These are phyloP conservation scores for Pteronura brasiliensis DNA, from an alignment of 2,113 vertebrate genomes.

Conservation along the genomic window DNA sequence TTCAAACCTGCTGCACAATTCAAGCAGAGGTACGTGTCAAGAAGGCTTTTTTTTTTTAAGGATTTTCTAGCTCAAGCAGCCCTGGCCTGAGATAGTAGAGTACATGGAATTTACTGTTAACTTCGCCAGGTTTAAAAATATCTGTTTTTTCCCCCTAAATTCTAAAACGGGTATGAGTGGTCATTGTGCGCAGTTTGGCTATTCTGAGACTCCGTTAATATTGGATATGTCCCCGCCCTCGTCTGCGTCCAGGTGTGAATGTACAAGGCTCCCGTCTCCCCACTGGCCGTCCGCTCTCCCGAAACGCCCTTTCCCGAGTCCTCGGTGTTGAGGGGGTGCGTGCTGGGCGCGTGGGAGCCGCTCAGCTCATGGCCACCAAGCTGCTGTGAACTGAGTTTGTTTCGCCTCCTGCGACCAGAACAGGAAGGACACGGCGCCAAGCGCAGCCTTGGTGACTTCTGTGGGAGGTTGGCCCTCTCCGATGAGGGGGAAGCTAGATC, in stretches of 20 bases:
- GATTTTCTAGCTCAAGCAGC: neutral
- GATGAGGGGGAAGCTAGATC: neutral
- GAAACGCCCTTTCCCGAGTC: neutral
- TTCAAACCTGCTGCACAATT: neutral
- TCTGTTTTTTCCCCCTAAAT: neutral
- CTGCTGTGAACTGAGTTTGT: too few species aligned
- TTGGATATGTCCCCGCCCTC: neutral
- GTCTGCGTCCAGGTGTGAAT: neutral
- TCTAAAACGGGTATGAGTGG: neutral
- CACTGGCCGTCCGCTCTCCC: neutral
- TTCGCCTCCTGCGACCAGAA: neutral
- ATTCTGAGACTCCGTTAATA: neutral
- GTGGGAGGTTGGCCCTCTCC: neutral
- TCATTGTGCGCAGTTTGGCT: neutral
- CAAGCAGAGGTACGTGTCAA: neutral
- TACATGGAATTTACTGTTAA: neutral
- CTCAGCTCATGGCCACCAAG: neutral
- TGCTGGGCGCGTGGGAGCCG: too few species aligned
- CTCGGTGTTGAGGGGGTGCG: fast-evolving
- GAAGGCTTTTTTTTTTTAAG: neutral
- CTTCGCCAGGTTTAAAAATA: neutral
- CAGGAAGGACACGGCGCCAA: neutral
- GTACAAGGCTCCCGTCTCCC: neutral
- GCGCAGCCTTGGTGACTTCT: neutral
- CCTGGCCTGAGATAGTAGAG: fast-evolving